phyloP scores from a whole-genome alignment of 1,140 invertebrate species.

The Drosophila pseudoananassae region DNA sequence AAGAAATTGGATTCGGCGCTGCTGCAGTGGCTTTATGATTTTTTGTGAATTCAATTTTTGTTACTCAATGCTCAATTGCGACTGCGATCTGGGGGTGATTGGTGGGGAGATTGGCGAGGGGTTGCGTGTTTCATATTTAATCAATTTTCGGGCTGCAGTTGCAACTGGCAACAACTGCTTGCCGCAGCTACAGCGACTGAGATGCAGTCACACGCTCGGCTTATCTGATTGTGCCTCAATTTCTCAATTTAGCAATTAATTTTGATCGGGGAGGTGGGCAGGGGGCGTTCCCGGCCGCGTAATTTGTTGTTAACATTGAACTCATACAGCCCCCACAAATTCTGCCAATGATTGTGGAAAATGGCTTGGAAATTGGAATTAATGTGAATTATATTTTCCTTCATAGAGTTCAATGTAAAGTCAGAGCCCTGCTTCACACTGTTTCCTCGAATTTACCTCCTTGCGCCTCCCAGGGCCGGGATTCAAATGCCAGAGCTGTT shows the following conservation, averaged over 20 bases:
- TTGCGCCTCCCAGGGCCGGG: conserved; percentile 36
- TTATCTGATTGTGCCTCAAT: conserved; percentile 80
- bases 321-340: conserved; percentile 56
- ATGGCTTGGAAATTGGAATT: not conserved
- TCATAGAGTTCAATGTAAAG: too few relatives aligned
- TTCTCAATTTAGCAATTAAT: conserved; percentile 76
- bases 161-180: conserved; percentile 2
- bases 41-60: conserved; percentile 80
- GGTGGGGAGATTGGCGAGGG: not conserved
- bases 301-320: conserved; percentile 75
- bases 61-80: conserved; percentile 68
- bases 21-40: conserved; percentile 79
- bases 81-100: conserved; percentile 41
- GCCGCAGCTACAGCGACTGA: conserved; percentile 19
- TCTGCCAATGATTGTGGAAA: not conserved
- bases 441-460: conserved; percentile 44
- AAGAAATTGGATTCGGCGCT: conserved; percentile 59
- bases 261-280: conserved; percentile 23
- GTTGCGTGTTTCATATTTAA: conserved; percentile 81
- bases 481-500: conserved; percentile 59
- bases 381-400: too few relatives aligned
- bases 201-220: conserved; percentile 66
- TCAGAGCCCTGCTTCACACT: conserved; percentile 14
- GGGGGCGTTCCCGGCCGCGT: conserved; percentile 16
- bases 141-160: conserved; percentile 64